Evolutionary conservation across 2,113 vertebrate genomes (phyloP).

Genomic region (Pluvialis apricaria): DNA sequence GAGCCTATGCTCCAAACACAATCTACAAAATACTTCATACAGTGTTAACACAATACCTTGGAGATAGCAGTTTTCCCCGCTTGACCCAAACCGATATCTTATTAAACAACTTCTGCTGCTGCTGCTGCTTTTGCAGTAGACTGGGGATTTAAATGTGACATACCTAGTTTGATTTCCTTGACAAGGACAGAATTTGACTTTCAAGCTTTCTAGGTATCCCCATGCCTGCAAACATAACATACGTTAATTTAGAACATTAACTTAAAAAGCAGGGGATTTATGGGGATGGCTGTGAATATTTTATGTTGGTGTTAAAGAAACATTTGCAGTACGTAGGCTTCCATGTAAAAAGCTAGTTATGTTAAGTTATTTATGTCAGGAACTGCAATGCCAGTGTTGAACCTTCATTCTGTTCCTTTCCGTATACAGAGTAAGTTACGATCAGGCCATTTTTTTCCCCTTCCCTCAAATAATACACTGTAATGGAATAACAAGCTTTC

Average conservation of each 20-base stretch:
- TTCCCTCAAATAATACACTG: not conserved
- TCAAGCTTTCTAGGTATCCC: not conserved
- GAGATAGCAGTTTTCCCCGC: not conserved
- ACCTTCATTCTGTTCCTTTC: not conserved
- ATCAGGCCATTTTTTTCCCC: not conserved
- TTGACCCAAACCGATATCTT: not conserved
- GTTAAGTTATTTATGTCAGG: not conserved
- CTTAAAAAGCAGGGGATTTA: not conserved
- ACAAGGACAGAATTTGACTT: not conserved
- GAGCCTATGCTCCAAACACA: not conserved
- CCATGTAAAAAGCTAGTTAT: not conserved
- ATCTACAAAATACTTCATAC: not conserved
- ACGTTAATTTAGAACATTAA: not conserved
- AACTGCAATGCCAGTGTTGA: not conserved
- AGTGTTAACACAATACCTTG: not conserved
- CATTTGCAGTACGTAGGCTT: not conserved
- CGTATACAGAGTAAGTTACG: not conserved
- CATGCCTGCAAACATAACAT: not conserved
- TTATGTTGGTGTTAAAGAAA: not conserved
- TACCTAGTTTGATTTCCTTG: not conserved
- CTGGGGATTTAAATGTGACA: not conserved
- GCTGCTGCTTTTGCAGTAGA: not conserved
- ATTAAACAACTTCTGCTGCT: not conserved
- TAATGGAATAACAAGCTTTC: not conserved
- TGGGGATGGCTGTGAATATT: not conserved